Evolutionary conservation across 2,797 vertebrate species (phyloP).

Genomic region (Nasua narica): DNA sequence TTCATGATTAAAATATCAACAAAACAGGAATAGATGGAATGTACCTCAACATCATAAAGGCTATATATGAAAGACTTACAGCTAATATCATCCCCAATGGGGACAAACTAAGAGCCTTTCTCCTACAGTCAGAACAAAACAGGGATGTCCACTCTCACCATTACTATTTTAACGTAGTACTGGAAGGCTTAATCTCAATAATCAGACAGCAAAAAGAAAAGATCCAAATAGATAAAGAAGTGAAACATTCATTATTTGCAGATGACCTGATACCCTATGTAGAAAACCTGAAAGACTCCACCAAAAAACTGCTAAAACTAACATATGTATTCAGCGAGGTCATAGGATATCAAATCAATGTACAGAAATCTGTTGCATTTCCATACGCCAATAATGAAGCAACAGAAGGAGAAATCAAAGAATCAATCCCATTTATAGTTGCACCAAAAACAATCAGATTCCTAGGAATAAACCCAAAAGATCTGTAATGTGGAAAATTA

Average conservation of each 20-base stretch:
- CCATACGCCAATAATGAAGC: neutral
- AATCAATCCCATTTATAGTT: neutral
- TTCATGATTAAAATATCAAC: neutral
- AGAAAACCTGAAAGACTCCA: neutral
- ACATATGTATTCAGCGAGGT: neutral
- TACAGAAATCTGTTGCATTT: neutral
- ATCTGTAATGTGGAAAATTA: neutral
- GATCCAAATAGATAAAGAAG: neutral
- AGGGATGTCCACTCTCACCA: neutral
- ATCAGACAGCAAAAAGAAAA: neutral
- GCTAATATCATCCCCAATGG: neutral
- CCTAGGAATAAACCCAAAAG: neutral
- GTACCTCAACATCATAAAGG: neutral
- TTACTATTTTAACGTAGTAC: neutral
- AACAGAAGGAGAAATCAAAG: neutral
- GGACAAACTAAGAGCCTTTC: neutral
- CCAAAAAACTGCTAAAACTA: neutral
- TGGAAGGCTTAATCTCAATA: neutral
- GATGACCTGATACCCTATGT: neutral
- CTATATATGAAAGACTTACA: neutral
- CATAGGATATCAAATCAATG: neutral
- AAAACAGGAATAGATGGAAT: neutral
- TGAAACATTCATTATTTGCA: neutral
- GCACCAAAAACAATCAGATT: neutral
- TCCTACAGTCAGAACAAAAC: neutral